Evolutionary conservation across 2,113 vertebrate genomes (phyloP), one percentile per base, ranked within the genome.

Genomic region (Oceanodroma tethys): DNA sequence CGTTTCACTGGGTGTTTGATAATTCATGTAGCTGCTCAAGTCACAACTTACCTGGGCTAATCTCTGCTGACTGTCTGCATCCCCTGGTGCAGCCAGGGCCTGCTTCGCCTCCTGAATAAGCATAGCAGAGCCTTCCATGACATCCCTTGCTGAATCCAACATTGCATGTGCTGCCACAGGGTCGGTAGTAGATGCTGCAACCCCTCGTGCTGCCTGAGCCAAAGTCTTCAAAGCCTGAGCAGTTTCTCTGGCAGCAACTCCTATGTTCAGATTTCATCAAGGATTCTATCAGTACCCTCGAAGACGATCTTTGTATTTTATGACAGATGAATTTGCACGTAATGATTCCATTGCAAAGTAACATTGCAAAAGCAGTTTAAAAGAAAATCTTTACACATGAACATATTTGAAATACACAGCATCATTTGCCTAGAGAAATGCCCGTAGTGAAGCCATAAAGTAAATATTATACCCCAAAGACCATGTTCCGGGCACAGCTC

Each of bases 41-140:
- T 4, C 12, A 4, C 58, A 59, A 48, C 98, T 98, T 91, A 99
- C 99, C 99, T 99, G 99, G 30, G 99, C 99, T 75, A 99, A 97
- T 80, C 99, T 99, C 97, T 99, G 99, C 94, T 99, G 99, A 88
- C 99, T 99, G 96, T 99, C 99, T 1, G 99, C 99, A 58, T 99
- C 99, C 32, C 99, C 99, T 1, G 99, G 99, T 34, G 99, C 99
- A 60, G 99, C 98, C 95, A 99, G 97, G 32, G 99, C 99, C 98
- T 99, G 98, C 95, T 99, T 99, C 21, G 99, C 99, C 96, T 99
- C 99, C 13, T 99, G 99, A 91, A 99, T 99, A 78, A 99, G 98
- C 98, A 99, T 98, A 43, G 99, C 99, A 1, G 99, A 99, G 80
- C 99, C 99, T 91, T 99, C 99, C 99, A 99, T 99, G 78, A 99